A percentile compares a stretch with the other conserved stretches of the same genome.
phyloP scores from a whole-genome alignment of 2,113 vertebrate genomes.

The Silurus meridionalis region DNA sequence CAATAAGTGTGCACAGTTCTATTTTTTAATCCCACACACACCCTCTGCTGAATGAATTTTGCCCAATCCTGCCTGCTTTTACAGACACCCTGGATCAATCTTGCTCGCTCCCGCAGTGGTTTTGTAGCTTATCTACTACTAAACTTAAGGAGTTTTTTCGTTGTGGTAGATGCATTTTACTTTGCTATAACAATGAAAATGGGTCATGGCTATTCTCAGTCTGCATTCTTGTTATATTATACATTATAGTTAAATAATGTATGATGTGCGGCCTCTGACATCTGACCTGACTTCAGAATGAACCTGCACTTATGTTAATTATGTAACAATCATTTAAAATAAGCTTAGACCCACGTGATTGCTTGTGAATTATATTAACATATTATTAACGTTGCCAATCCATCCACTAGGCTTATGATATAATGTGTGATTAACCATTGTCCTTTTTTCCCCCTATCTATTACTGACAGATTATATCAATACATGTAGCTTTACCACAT shows the following conservation, averaged over 20 bases:
- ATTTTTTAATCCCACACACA: neutral
- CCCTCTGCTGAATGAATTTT: neutral
- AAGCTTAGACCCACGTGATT: neutral
- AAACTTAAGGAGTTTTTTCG: neutral
- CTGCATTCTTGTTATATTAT: neutral
- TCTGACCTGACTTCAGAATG: neutral
- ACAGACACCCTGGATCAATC: neutral
- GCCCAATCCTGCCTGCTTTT: neutral
- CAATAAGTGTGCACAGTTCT: neutral
- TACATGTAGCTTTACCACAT: neutral
- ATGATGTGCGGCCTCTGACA: neutral
- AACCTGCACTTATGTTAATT: neutral
- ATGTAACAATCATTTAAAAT: neutral
- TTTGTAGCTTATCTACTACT: neutral
- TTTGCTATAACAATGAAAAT: neutral
- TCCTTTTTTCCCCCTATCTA: neutral
- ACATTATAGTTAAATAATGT: neutral
- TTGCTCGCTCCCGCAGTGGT: neutral
- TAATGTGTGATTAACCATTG: too few relatives aligned
- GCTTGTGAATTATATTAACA: neutral
- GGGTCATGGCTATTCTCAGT: neutral
- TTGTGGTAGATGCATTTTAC: neutral
- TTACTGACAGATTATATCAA: neutral
- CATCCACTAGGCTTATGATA: neutral
- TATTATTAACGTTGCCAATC: neutral